phyloP scores from a whole-genome alignment of 35 echinoderm and acorn worm species.

The Apostichopus japonicus region DNA sequence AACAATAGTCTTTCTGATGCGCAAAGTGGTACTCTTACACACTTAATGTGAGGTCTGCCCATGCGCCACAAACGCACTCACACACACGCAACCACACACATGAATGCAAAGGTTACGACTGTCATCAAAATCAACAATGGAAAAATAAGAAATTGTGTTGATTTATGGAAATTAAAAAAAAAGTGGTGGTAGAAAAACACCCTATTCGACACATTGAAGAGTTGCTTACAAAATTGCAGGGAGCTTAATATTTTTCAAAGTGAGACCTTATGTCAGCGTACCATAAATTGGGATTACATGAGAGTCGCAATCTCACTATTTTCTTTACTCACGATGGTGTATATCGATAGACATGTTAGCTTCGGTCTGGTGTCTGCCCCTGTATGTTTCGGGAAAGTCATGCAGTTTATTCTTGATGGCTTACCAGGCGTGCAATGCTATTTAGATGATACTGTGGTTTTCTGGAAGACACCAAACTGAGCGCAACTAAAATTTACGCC shows the following conservation, averaged over 20 bases:
- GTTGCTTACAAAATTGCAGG: background rate
- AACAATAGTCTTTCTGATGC: no score
- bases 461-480: slow-evolving; percentile 29
- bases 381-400: slow-evolving; percentile 52
- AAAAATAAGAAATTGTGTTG: slow-evolving; percentile 55
- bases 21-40: no score
- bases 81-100: no score
- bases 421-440: slow-evolving; percentile 51
- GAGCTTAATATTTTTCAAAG: slow-evolving; percentile 16
- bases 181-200: slow-evolving; percentile 44
- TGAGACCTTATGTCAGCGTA: slow-evolving; percentile 39
- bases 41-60: no score
- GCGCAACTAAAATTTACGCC: slow-evolving; percentile 42
- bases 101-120: no score
- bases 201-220: slow-evolving; percentile 59
- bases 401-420: slow-evolving; percentile 27
- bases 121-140: background rate
- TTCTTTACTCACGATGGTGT: slow-evolving; percentile 68
- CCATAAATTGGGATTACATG: slow-evolving; percentile 42
- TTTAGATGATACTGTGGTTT: slow-evolving; percentile 24
- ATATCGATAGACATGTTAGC: slow-evolving; percentile 48
- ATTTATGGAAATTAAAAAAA: slow-evolving; percentile 29
- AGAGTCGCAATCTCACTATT: slow-evolving; percentile 53
- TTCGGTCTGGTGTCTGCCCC: slow-evolving; percentile 61
- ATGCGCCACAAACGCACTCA: no score